Percentiles rank a stretch among this genome's conserved stretches.
Conservation (phyloP, 1,140 invertebrate species). For the Sitodiplosis mosellana region DNA sequence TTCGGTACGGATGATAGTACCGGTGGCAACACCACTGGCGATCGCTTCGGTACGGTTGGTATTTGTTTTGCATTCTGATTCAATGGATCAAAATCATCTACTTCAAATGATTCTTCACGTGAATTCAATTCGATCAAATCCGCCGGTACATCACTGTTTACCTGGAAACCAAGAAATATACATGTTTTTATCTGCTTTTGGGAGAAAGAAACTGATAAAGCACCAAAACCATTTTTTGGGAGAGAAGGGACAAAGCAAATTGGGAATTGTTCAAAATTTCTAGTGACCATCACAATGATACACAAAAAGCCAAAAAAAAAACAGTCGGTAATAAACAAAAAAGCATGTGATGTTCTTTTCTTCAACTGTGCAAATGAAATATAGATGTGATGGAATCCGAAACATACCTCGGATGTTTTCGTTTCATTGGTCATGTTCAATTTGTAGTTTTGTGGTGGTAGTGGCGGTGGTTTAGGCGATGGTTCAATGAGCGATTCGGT, state of each 20-base stretch:
- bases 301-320: too few species aligned
- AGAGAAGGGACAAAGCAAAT: too few species aligned
- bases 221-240: too few species aligned
- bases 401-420: not conserved
- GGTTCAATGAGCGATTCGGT: too few species aligned
- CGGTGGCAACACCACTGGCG: slow-evolving; percentile 6
- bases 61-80: slow-evolving; percentile 23
- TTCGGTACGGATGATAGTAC: slow-evolving; percentile 9
- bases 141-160: not conserved
- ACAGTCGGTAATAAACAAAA: too few species aligned
- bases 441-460: not conserved
- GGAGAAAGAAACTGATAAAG: too few species aligned
- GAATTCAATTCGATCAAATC: slow-evolving; percentile 21
- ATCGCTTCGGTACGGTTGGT: slow-evolving; percentile 9
- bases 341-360: too few species aligned
- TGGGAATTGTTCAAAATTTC: too few species aligned
- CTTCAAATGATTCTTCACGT: slow-evolving; percentile 21
- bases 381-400: too few species aligned
- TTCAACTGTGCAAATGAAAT: too few species aligned
- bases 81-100: slow-evolving; percentile 23
- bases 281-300: too few species aligned
- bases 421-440: not conserved
- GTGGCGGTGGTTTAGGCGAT: slow-evolving; percentile 3
- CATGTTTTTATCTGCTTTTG: too few species aligned
- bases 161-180: not conserved